Base-by-base conservation (phyloP, 2,113 vertebrate species). In the Osmerus eperlanus region DNA sequence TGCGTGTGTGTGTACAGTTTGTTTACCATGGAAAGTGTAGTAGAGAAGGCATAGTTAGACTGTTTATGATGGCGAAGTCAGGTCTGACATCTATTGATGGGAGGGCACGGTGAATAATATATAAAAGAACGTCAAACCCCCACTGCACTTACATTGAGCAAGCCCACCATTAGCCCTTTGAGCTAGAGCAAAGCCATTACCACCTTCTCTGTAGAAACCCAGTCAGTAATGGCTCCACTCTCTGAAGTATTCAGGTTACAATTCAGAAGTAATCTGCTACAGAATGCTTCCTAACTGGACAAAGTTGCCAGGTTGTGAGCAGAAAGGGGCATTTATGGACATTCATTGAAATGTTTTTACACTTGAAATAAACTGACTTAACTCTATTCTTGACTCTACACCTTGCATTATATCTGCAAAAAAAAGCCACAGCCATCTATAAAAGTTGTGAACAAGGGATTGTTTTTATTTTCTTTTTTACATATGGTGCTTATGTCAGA, bases 31-130 rank as follows among this genome's bases (percentile, higher is more conserved):
- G 41, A 47, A 12, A 7, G 61, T 56, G 70, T 41, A 16, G 59
- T 68, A 53, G 78, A 60, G 79, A 78, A 73, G 65, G 19, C 29
- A 63, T 36, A 53, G 25, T 78, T 62, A 63, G 64, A 59, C 28
- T 71, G 55, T 53, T 32, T 64, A 66, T 81, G 77, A 81, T 81
- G 71, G 74, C 58, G 36, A 68, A 77, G 77, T 77, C 68, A 73
- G 71, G 36, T 61, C 70, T 80, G 55, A 36, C 3, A 12, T 18
- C 61, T 56, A 41, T 64, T 36, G 53, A 65, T 74, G 82, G n/a
- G 51, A 64, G 70, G 67, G 76, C 68, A 66, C 15, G 11, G 25
- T 62, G 54, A 65, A 23, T 74, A 61, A 71, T 74, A 62, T 8
- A 47, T 47, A 8, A 47, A 47, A 47, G 9, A 47, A 47, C 41